These are phyloP conservation scores for Diarsia brunnea DNA, from an alignment of 2,888 invertebrate species.

Conservation along the genomic window DNA sequence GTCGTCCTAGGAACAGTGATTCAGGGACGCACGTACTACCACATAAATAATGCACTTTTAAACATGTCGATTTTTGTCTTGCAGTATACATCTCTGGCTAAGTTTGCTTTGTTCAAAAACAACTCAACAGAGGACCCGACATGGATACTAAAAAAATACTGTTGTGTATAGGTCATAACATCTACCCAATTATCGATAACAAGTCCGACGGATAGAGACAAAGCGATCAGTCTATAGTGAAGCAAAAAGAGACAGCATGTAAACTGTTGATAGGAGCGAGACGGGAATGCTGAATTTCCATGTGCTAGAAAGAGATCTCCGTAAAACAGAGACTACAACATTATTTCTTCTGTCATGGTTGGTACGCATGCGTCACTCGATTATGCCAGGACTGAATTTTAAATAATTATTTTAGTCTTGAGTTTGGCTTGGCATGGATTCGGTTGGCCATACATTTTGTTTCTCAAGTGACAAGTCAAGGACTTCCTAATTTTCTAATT, in stretches of 20 bases:
- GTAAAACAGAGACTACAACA: slow-evolving; percentile 80
- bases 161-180: slow-evolving; percentile 63
- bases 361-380: slow-evolving; percentile 89
- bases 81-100: slow-evolving; percentile 46
- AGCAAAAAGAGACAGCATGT: slow-evolving; percentile 71
- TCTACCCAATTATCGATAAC: slow-evolving; percentile 79
- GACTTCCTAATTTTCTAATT: slow-evolving; percentile 8
- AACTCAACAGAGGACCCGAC: slow-evolving; percentile 51
- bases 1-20: slow-evolving; percentile 69
- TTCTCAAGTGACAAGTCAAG: background rate
- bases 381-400: slow-evolving; percentile 77
- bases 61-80: slow-evolving; percentile 11
- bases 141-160: slow-evolving; percentile 68
- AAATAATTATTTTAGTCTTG: slow-evolving; percentile 26
- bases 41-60: slow-evolving; percentile 45
- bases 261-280: slow-evolving; percentile 79
- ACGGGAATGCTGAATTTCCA: slow-evolving; percentile 36
- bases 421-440: background rate
- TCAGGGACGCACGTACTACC: slow-evolving; percentile 69
- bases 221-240: slow-evolving; percentile 33
- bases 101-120: background rate
- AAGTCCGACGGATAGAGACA: slow-evolving; percentile 75
- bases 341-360: slow-evolving; percentile 79
- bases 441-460: background rate
- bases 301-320: slow-evolving; percentile 75